Evolutionary conservation across 2,113 vertebrate genomes (phyloP), one percentile per base, ranked within the genome.

Genomic region (Actenoides lindsayi): DNA sequence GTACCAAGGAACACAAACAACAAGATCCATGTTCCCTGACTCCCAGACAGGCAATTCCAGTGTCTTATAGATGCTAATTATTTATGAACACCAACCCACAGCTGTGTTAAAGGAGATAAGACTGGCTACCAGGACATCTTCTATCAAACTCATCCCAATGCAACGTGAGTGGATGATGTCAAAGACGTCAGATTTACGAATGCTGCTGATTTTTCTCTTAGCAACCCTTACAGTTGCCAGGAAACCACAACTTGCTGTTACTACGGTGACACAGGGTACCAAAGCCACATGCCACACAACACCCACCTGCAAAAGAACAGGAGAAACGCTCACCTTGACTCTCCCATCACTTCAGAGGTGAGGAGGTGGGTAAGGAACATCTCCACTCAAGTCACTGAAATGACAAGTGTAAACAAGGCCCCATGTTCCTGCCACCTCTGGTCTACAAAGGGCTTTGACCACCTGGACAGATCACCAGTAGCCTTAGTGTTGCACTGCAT

Each of bases 181-280:
- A 94, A 16, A 85, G 82, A 83, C 20, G 4, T 76, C 91, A 91
- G 42, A 83, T 76, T 86, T 54, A 80, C 17, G 4, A 76, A 83
- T 44, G 48, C 35, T 84, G 76, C 53, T 0, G 5, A 16, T 64
- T 92, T 81, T 79, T 92, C 92, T 68, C 96, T 96, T 87, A 95
- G 94, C 94, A 96, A 89, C 93, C 54, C 70, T 50, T 69, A 74
- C 83, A 83, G 93, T 94, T 96, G 90, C 94, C 75, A 71, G 93
- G 96, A 60, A 71, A 97, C 69, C 1, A 14, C 0, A 11, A 56
- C 56, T 95, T 79, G 64, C 83, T 82, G 88, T 97, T 89, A 83
- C 97, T 94, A 59, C 5, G 7, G 90, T 87, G 95, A 89, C 80
- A 96, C 44, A 16, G 71, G 83, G 89, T 91, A 63, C 83, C 83